phyloP scores from a whole-genome alignment of 64 coral and sea anemone genomes.

The Montipora foliosa region DNA sequence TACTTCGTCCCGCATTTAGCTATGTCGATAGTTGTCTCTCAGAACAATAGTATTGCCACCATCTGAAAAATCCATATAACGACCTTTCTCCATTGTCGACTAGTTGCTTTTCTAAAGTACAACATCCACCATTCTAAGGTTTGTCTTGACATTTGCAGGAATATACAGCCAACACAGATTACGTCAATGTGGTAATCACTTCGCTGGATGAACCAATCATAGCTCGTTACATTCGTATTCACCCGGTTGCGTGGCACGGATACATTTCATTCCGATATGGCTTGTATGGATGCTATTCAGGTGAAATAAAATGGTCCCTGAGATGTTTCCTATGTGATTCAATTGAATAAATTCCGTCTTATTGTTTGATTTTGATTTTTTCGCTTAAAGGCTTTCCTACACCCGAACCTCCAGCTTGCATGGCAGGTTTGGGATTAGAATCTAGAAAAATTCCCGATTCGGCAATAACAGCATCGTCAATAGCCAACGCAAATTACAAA shows the following conservation, averaged over 20 bases:
- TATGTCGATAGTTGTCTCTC: too few relatives aligned
- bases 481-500: not conserved
- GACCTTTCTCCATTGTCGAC: too few relatives aligned
- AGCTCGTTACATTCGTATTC: constrained; percentile 44
- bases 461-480: constrained; percentile 30
- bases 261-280: constrained; percentile 51
- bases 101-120: too few relatives aligned
- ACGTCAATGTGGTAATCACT: not conserved
- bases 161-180: not conserved
- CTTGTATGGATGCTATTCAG: constrained; percentile 45
- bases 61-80: too few relatives aligned
- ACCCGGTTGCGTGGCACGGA: constrained; percentile 8
- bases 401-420: constrained; percentile 2
- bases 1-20: too few relatives aligned
- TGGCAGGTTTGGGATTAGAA: constrained; percentile 43
- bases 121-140: not conserved
- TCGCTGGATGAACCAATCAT: constrained; percentile 20
- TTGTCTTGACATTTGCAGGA: not conserved
- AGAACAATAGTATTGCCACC: too few relatives aligned
- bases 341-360: too few relatives aligned
- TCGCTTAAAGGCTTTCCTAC: not conserved
- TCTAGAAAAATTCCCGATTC: constrained; percentile 19
- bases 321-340: too few relatives aligned
- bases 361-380: too few relatives aligned
- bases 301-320: not conserved